These are phyloP conservation scores for Burhinus oedicnemus DNA, from an alignment of 2,113 vertebrate species.

Conservation along the genomic window DNA sequence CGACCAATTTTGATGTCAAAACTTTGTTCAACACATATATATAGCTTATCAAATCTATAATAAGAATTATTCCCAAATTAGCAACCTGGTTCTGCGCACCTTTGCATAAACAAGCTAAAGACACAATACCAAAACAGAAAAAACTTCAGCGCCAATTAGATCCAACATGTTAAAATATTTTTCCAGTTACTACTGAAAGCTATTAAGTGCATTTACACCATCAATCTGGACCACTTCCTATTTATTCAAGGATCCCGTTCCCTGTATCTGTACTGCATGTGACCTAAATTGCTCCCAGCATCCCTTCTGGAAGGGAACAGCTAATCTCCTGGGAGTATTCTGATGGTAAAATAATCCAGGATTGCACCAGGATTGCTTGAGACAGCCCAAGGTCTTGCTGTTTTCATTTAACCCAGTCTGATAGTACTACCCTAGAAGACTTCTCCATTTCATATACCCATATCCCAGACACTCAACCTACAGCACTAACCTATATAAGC, in stretches of 20 bases:
- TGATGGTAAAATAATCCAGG: constrained; percentile 44
- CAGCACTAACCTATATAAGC: neutral
- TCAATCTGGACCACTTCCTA: neutral
- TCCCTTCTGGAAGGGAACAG: constrained; percentile 40
- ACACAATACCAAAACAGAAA: neutral
- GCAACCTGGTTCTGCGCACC: neutral
- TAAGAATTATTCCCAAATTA: neutral
- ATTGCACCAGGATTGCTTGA: constrained; percentile 9
- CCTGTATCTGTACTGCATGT: neutral
- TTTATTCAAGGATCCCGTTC: neutral
- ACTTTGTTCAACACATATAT: neutral
- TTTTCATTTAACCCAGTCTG: neutral
- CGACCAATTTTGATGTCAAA: neutral
- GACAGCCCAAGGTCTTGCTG: constrained; percentile 5
- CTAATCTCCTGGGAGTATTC: constrained; percentile 44
- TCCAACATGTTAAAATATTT: neutral
- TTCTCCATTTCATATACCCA: neutral
- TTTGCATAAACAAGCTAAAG: neutral
- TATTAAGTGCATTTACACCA: neutral
- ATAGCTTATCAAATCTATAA: neutral
- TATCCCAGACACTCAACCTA: neutral
- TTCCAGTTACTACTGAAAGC: neutral
- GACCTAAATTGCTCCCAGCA: neutral
- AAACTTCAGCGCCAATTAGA: neutral
- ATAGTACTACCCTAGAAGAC: neutral